Conservation (phyloP, 2,113 vertebrate genomes). For the Mystacornis crossleyi region DNA sequence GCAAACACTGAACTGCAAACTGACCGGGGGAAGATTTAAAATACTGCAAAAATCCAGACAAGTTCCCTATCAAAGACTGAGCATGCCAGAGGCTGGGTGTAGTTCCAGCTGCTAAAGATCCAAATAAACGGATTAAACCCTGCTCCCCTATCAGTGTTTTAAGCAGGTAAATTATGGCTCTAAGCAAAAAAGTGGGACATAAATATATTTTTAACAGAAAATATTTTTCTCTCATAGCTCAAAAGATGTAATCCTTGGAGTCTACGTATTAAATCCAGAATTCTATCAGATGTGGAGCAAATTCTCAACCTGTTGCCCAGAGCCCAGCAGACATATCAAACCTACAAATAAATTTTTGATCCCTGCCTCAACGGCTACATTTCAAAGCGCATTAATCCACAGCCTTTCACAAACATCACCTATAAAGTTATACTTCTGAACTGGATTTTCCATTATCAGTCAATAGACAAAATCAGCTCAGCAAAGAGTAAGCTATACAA, state of each 20-base stretch:
- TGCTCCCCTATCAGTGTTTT: neutral
- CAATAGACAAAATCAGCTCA: neutral
- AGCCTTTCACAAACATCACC: neutral
- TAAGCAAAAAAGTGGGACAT: neutral
- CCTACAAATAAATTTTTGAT: neutral
- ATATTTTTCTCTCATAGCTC: neutral
- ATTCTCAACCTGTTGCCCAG: neutral
- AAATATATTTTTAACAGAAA: neutral
- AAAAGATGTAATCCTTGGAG: neutral
- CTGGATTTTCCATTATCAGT: neutral
- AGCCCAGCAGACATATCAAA: neutral
- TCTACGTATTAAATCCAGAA: neutral
- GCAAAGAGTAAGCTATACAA: neutral
- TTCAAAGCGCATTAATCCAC: neutral
- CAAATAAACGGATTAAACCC: neutral
- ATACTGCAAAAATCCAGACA: neutral
- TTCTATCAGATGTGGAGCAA: neutral
- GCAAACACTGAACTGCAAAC: neutral
- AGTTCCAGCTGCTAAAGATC: neutral
- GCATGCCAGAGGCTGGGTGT: neutral
- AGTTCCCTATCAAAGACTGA: neutral
- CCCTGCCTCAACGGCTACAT: neutral
- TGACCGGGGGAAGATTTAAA: neutral
- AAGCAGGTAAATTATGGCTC: neutral
- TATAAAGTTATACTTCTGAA: neutral